These are phyloP conservation scores for Recurvirostra avosetta DNA, from an alignment of 2,113 vertebrate genomes.

Conservation along the genomic window DNA sequence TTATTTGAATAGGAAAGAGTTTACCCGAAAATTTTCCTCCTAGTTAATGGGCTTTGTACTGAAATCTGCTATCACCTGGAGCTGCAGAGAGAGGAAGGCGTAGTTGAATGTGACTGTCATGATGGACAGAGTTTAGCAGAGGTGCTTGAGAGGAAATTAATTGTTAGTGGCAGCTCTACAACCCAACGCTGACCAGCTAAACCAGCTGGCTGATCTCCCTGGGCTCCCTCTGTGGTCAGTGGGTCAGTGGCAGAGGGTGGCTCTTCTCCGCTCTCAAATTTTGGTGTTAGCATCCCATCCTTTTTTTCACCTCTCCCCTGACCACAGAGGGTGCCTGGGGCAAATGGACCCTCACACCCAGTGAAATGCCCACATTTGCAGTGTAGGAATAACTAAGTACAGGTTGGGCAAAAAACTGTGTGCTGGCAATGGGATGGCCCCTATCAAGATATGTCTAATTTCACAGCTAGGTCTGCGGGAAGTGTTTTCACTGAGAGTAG, in stretches of 20 bases:
- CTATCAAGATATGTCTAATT: not conserved
- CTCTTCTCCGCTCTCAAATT: not conserved
- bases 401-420: not conserved
- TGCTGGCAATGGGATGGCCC: not conserved
- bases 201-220: not conserved
- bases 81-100: not conserved
- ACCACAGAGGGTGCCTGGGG: not conserved
- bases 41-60: not conserved
- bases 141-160: not conserved
- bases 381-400: not conserved
- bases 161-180: not conserved
- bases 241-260: not conserved
- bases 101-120: not conserved
- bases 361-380: not conserved
- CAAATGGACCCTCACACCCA: not conserved
- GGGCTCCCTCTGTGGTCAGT: not conserved
- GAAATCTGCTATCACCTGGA: not conserved
- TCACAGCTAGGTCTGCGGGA: not conserved
- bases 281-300: not conserved
- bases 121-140: not conserved
- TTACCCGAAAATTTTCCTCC: not conserved
- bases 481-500: not conserved
- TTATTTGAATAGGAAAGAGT: not conserved
- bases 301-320: not conserved
- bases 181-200: not conserved